Percentiles rank a stretch among this genome's conserved stretches.
phyloP scores from a whole-genome alignment of 37 sponge, comb jelly and placozoan genomes.

The Beroe ovata region DNA sequence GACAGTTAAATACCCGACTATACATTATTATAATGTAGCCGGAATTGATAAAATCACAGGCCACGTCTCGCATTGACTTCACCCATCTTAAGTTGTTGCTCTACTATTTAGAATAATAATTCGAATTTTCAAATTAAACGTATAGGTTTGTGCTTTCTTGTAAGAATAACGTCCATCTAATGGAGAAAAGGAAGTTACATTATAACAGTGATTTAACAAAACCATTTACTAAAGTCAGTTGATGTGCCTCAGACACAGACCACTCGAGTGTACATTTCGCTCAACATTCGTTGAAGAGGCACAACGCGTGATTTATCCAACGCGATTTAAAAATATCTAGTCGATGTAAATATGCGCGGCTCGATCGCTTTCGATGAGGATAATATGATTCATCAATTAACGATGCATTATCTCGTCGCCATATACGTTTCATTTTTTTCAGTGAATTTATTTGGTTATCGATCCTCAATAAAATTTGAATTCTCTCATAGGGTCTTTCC shows the following conservation, averaged over 20 bases:
- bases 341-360: no score
- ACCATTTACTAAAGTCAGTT: conserved; percentile 53
- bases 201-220: conserved; percentile 48
- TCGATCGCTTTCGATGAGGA: no score
- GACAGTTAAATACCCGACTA: no score
- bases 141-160: conserved; percentile 65
- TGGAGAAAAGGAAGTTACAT: conserved; percentile 69
- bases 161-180: conserved; percentile 66
- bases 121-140: conserved; percentile 63
- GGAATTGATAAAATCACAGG: not conserved
- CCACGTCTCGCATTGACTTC: conserved; percentile 44
- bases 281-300: not conserved
- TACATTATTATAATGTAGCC: no score
- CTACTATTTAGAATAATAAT: conserved; percentile 57
- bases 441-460: no score
- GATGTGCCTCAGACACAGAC: not conserved
- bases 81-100: conserved; percentile 57
- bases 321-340: no score
- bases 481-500: no score
- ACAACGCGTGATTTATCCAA: conserved; percentile 29
- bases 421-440: no score
- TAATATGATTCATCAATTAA: no score
- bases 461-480: no score
- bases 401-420: no score
- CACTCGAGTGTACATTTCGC: not conserved